Percentiles rank a stretch among this genome's conserved stretches.
Conservation (phyloP, 2,888 invertebrate species). For the Epirrita christyi region DNA sequence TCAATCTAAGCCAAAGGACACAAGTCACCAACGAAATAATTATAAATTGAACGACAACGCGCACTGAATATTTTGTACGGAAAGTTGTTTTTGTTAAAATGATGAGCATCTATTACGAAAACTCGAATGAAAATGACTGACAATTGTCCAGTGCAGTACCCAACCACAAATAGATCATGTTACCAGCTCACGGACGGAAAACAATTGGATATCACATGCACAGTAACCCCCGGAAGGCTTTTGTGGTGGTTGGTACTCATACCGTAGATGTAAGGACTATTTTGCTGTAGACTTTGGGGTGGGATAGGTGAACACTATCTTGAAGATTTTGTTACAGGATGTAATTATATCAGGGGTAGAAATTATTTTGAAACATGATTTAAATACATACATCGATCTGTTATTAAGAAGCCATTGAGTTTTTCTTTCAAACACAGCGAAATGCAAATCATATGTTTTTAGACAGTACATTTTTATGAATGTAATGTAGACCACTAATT, state of each 20-base stretch:
- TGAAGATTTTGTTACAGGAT: slow-evolving; percentile 33
- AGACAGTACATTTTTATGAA: no score
- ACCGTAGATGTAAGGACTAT: slow-evolving; percentile 13
- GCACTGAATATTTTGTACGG: background rate
- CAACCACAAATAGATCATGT: slow-evolving; percentile 54
- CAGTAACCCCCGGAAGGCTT: slow-evolving; percentile 34
- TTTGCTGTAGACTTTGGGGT: slow-evolving; percentile 13
- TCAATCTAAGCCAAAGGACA: slow-evolving; percentile 1
- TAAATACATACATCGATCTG: background rate
- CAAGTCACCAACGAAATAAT: slow-evolving; percentile 1
- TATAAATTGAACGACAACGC: background rate
- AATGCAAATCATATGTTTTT: no score
- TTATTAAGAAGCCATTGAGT: no score
- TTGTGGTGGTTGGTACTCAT: slow-evolving; percentile 28
- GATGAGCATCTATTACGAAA: slow-evolving; percentile 46
- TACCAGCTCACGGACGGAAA: slow-evolving; percentile 37
- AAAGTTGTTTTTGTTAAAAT: slow-evolving; percentile 39
- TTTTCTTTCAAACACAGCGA: no score
- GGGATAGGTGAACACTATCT: slow-evolving; percentile 28
- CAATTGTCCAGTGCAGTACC: slow-evolving; percentile 39
- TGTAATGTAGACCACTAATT: background rate
- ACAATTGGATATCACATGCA: slow-evolving; percentile 40
- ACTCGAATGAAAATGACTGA: slow-evolving; percentile 54
- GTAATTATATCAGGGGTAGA: slow-evolving; percentile 14
- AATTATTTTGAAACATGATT: slow-evolving; percentile 1